Percentiles rank a stretch among this genome's conserved stretches.
Evolutionary conservation across 1,140 invertebrate genomes (phyloP).

Genomic region (Drosophila virilis): DNA sequence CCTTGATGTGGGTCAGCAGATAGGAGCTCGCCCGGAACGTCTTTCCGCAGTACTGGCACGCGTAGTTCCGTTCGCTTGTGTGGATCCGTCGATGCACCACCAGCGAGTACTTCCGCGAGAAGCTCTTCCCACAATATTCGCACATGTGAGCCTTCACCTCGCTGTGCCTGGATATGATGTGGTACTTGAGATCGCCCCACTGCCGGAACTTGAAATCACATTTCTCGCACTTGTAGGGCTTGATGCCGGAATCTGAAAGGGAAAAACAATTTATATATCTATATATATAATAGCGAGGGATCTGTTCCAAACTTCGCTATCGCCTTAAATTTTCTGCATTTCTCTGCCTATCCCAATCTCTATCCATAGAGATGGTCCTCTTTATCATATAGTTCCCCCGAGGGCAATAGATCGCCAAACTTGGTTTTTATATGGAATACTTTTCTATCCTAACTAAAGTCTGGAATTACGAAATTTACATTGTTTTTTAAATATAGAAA

Average conservation of each 20-base stretch:
- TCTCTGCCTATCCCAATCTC: no score
- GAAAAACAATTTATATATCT: not conserved
- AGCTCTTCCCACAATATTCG: slow-evolving; percentile 95
- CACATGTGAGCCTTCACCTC: slow-evolving; percentile 93
- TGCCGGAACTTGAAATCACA: slow-evolving; percentile 92
- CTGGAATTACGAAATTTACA: no score
- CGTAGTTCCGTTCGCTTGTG: slow-evolving; percentile 95
- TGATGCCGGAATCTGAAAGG: slow-evolving; percentile 88
- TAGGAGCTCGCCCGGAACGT: slow-evolving; percentile 94
- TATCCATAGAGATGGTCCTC: no score
- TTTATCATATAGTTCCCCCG: no score
- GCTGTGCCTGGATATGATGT: slow-evolving; percentile 93
- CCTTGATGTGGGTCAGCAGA: slow-evolving; percentile 93
- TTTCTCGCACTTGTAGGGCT: slow-evolving; percentile 91
- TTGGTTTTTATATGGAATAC: no score
- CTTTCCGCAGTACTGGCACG: slow-evolving; percentile 93
- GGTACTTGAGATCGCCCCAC: slow-evolving; percentile 95
- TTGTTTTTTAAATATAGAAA: no score
- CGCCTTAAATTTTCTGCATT: no score
- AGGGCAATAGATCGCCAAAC: no score
- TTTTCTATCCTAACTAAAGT: no score
- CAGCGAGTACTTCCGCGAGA: slow-evolving; percentile 96
- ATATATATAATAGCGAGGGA: no score
- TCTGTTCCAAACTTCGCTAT: no score
- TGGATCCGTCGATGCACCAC: slow-evolving; percentile 95